Evolutionary conservation across 2,113 vertebrate species (phyloP), one percentile per base, ranked within the genome.

Genomic region (Poicephalus gulielmi): DNA sequence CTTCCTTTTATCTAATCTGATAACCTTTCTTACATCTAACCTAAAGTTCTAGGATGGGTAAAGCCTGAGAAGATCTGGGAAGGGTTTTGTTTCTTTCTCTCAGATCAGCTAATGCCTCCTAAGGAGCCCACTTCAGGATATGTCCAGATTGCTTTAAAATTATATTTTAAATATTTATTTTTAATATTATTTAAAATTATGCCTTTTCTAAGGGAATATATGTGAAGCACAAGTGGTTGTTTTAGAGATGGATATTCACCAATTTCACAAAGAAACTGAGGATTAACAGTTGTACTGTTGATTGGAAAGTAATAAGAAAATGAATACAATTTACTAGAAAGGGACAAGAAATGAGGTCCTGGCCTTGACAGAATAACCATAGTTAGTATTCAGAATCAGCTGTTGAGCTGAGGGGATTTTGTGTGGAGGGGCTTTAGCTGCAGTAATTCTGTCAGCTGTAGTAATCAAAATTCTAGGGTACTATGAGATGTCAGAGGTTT

Each of bases 81-180:
- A 43, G 14, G 8, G 5, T 73, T 63, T 74, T 80, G 33, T 63
- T 62, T 75, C 6, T 55, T 93, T 49, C 20, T 91, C 91, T 86
- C 52, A 83, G 68, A 37, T 89, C 93, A 83, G 8, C 37, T 53
- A 19, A 13, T 47, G 16, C 33, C 44, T 90, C 31, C n/a, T 70
- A 43, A 95, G 86, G 57, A 95, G 63, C 31, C 90, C 10, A 4
- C 46, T 73, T 90, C 63, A 80, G 60, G 67, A 47, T 84, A 91
- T 96, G 23, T 69, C 18, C 75, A 87, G 39, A n/a, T 11, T 52
- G 68, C 41, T 86, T 85, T 59, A 73, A 94, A 95, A 92, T 79
- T 13, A 23, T 23, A 24, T 35, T 59, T 24, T 35, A 16, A 35
- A 59, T 35, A 59, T 35, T 59, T n/a, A 59, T 59, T 59, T 35